Base-by-base conservation (phyloP, 2,888 invertebrate species). In the Drosophila rellima region DNA sequence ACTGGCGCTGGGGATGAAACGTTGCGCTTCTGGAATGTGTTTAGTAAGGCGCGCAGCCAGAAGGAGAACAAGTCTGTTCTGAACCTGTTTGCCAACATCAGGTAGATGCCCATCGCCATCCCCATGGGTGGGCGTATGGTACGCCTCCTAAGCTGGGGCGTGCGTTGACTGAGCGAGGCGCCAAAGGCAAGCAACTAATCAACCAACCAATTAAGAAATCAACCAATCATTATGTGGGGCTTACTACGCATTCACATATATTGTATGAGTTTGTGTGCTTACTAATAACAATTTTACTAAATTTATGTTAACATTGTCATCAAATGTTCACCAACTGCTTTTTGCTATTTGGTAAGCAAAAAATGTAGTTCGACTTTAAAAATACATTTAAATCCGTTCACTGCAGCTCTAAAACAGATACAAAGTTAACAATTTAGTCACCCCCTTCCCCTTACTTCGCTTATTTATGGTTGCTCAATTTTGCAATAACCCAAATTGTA, bases 1-100 rank as follows among this genome's bases (percentile, higher is more conserved):
- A 99, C 99, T 0, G 99, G 99, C 26, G 99, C 99, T 1, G 99
- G 99, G 0, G 99, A 99, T 93, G 99, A 99, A 92, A 99, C 99
- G 0, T 94, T 99, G 5, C 94, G 99, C 7, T 99, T 99, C 93
- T 99, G 99, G 99, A 99, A 99, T 94, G 98, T 99, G 0, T 99
- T 99, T 93, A 98, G 98, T 90, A 99, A 99, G 94, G 98, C 98
- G 15, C 95, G 98, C 37, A 98, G 98, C 64, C 97, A 97, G 91
- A 97, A 97, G 92, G 98, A 98, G 92, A 97, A 97, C 83, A 97
- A 98, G 92, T 98, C 98, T 71, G 97, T 98, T 56, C 94, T 98
- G 63, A 98, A 98, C 93, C 94, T 98, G 26, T 98, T 98, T 93
- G 97, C 98, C 44, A 97, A 97, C 78, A 96, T 97, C 91, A 95